phyloP scores from a whole-genome alignment of 2,797 vertebrate species.

The Aphelocoma californica region DNA sequence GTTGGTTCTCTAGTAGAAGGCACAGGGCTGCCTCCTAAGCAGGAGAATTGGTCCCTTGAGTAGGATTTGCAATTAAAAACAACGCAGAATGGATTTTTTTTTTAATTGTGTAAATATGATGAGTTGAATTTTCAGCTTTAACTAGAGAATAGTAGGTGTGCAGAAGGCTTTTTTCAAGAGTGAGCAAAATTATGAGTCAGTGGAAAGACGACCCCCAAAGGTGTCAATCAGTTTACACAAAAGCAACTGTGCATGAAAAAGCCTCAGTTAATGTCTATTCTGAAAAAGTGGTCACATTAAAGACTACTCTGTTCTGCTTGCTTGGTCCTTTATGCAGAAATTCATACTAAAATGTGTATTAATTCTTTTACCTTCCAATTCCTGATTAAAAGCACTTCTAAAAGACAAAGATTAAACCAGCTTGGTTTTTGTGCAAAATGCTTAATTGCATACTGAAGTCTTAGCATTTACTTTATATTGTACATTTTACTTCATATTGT shows the following conservation, averaged over 20 bases:
- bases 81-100: conserved; percentile 84
- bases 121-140: conserved; percentile 82
- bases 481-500: not conserved
- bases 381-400: not conserved
- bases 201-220: conserved; percentile 83
- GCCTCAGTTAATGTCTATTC: conserved; percentile 78
- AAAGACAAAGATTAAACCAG: not conserved
- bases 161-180: conserved; percentile 75
- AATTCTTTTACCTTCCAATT: not conserved
- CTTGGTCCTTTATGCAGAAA: not conserved
- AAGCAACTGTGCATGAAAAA: conserved; percentile 91
- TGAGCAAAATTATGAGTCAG: conserved; percentile 84
- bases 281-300: conserved; percentile 68
- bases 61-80: conserved; percentile 97
- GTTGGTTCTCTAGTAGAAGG: conserved; percentile 85
- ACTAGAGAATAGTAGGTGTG: conserved; percentile 74
- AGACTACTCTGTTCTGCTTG: not conserved
- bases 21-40: conserved; percentile 84
- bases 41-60: conserved; percentile 84
- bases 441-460: not conserved
- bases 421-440: not conserved
- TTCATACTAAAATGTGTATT: not conserved
- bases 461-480: not conserved
- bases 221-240: conserved; percentile 92
- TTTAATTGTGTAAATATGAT: conserved; percentile 90